A percentile compares a stretch with the other conserved stretches of the same genome.
phyloP scores from a whole-genome alignment of 2,888 invertebrate species.

The Ophion ellenae region DNA sequence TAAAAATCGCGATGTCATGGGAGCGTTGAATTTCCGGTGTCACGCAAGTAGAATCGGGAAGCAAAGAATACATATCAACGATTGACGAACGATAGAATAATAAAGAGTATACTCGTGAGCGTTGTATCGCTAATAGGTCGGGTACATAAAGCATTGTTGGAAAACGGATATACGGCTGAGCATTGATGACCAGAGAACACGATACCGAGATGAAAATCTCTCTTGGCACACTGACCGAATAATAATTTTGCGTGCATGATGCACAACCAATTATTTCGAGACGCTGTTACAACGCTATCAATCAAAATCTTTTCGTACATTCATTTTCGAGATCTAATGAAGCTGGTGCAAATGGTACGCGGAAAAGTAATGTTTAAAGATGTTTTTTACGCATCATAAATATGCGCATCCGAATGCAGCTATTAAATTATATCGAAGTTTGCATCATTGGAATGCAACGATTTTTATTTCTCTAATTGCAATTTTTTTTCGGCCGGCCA shows the following conservation, averaged over 20 bases:
- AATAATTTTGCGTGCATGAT: slow-evolving; percentile 26
- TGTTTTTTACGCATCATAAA: background rate
- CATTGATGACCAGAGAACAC: slow-evolving; percentile 40
- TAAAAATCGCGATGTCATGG: slow-evolving; percentile 64
- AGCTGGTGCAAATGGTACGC: background rate
- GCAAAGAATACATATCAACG: slow-evolving; percentile 1
- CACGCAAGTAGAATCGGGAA: slow-evolving; percentile 27
- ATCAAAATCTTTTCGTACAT: background rate
- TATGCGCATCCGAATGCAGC: background rate
- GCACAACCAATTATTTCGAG: slow-evolving; percentile 40
- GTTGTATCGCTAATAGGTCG: slow-evolving; percentile 27
- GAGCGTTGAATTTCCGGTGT: slow-evolving; percentile 57
- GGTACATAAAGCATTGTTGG: slow-evolving; percentile 13
- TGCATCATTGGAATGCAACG: too few relatives aligned
- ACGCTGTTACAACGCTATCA: slow-evolving; percentile 5
- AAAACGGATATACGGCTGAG: slow-evolving; percentile 54
- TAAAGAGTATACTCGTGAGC: slow-evolving; percentile 19
- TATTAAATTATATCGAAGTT: background rate
- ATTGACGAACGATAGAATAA: slow-evolving; percentile 30
- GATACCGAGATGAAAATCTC: slow-evolving; percentile 62
- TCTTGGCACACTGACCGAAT: slow-evolving; percentile 57
- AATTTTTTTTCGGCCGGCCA: too few relatives aligned
- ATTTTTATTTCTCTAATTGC: too few relatives aligned
- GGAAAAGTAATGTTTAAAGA: background rate
- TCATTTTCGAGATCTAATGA: background rate